Evolutionary conservation across 2,888 invertebrate genomes (phyloP).

Genomic region (Acrobasis repandana): DNA sequence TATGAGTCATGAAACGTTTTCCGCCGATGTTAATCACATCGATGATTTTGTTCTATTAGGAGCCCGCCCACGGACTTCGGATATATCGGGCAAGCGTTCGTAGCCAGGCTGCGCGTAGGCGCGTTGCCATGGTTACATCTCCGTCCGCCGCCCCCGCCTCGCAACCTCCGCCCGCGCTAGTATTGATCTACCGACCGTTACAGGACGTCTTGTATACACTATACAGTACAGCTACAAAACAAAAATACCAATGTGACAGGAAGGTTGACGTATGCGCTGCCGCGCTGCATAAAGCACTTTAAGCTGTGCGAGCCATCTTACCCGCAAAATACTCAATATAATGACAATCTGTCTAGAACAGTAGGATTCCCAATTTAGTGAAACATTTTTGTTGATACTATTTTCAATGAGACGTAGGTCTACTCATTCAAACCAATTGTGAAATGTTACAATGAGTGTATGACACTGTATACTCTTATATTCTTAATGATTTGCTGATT

Average conservation of each 20-base stretch:
- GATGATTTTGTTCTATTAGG: constrained; percentile 59
- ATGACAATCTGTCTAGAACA: too few relatives aligned
- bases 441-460: too few relatives aligned
- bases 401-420: too few relatives aligned
- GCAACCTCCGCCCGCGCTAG: constrained; percentile 38
- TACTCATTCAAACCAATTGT: too few relatives aligned
- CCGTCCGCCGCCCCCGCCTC: constrained; percentile 35
- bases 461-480: too few relatives aligned
- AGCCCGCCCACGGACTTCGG: constrained; percentile 59
- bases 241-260: constrained; percentile 35
- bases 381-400: too few relatives aligned
- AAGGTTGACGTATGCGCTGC: not conserved
- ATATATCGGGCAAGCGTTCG: constrained; percentile 58
- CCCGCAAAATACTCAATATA: too few relatives aligned
- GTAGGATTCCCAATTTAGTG: too few relatives aligned
- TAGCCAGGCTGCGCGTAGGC: constrained; percentile 70
- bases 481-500: too few relatives aligned
- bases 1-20: constrained; percentile 20
- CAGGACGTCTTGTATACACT: constrained; percentile 41
- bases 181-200: constrained; percentile 64
- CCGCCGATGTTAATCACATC: constrained; percentile 51
- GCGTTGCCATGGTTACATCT: constrained; percentile 69
- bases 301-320: not conserved
- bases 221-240: constrained; percentile 41
- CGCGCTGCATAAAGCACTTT: not conserved